These are phyloP conservation scores for Mobula hypostoma DNA, from an alignment of 2,113 vertebrate species.

Conservation along the genomic window DNA sequence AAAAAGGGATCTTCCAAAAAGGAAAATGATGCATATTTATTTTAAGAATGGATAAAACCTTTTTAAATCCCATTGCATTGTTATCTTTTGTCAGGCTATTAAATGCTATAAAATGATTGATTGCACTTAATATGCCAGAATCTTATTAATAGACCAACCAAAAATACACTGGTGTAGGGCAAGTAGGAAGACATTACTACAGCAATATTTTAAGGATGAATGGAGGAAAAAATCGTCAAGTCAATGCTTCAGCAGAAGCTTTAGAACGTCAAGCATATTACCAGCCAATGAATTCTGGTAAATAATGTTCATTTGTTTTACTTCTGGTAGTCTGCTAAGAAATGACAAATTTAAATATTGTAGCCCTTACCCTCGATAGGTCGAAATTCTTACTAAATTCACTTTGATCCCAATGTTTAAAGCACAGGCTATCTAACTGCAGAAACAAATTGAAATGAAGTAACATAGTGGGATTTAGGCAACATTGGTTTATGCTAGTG, in stretches of 20 bases:
- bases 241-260: background rate
- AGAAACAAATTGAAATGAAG: background rate
- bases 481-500: background rate
- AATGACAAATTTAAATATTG: background rate
- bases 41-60: background rate
- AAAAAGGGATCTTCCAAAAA: background rate
- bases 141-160: background rate
- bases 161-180: background rate
- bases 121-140: constrained; percentile 9
- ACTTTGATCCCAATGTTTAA: background rate
- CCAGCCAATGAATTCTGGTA: background rate
- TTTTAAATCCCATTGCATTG: background rate
- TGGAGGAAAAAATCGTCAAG: background rate
- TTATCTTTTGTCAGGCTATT: background rate
- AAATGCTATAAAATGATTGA: background rate
- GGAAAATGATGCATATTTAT: background rate
- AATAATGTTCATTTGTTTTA: background rate
- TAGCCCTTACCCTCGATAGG: background rate
- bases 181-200: background rate
- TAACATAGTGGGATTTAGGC: too few species aligned
- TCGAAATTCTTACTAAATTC: too few species aligned
- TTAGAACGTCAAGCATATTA: background rate
- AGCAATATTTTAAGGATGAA: background rate
- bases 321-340: too few species aligned
- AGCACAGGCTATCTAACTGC: background rate